Conservation (phyloP, 2,797 vertebrate species). For the Micropoecilia bifurca region DNA sequence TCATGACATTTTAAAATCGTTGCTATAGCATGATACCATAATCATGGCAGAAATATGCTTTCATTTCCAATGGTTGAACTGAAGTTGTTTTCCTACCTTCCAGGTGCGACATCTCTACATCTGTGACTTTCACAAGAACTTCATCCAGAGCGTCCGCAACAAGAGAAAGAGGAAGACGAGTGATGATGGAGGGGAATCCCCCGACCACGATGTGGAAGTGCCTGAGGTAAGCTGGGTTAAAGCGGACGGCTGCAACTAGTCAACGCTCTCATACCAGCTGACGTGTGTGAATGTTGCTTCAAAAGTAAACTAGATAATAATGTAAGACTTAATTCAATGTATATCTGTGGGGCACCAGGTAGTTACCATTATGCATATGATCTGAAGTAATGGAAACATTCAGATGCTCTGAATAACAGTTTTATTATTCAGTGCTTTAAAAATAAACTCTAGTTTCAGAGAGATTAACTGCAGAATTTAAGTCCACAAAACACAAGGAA, state of each 20-base stretch:
- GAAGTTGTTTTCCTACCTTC: not conserved
- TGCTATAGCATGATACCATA: not conserved
- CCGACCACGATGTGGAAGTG: conserved; percentile 94
- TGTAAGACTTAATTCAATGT: not conserved
- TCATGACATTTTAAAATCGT: not conserved
- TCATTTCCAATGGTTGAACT: not conserved
- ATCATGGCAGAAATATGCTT: not conserved
- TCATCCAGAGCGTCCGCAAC: conserved; percentile 98
- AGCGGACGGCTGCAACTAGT: not conserved
- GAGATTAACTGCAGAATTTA: not conserved
- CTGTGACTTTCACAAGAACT: conserved; percentile 99
- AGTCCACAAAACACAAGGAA: not conserved
- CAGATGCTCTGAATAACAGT: not conserved
- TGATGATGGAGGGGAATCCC: conserved; percentile 97
- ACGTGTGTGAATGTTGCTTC: not conserved
- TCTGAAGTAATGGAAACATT: not conserved
- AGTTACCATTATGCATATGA: not conserved
- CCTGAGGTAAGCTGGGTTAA: conserved; percentile 85
- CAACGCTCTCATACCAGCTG: not conserved
- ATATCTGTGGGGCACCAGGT: not conserved
- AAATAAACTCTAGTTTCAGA: not conserved
- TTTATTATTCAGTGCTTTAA: not conserved
- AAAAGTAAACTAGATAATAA: not conserved
- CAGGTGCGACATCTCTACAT: conserved; percentile 98
- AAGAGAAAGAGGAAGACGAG: conserved; percentile 99